A percentile compares a stretch with the other conserved stretches of the same genome.
Conservation (phyloP, 2,797 vertebrate species). For the Luscinia megarhynchos region DNA sequence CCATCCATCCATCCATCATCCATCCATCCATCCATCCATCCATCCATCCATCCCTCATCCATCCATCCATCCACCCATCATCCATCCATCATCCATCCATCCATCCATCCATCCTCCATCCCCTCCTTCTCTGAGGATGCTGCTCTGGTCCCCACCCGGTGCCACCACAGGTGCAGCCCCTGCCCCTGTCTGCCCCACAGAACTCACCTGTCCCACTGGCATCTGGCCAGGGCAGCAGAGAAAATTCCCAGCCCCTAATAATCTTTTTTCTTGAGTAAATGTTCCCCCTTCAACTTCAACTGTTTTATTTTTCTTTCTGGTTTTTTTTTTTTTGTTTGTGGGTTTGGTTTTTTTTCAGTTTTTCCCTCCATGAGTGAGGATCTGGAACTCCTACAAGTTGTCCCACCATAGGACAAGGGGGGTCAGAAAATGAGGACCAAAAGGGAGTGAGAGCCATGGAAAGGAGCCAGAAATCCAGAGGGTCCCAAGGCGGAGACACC, state of each 20-base stretch:
- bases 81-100: no score
- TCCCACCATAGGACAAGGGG: neutral
- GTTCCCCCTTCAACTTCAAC: neutral
- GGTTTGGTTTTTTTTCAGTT: no score
- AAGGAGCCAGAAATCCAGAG: neutral
- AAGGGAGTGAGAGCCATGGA: neutral
- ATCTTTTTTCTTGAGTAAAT: neutral
- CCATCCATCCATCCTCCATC: no score
- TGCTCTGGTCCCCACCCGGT: neutral
- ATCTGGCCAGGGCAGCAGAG: rapidly evolving
- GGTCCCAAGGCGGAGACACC: rapidly evolving
- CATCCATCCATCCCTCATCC: no score
- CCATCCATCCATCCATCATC: no score
- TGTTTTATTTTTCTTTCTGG: no score
- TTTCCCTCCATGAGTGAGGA: rapidly evolving
- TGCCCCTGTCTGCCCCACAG: neutral
- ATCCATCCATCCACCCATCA: no score
- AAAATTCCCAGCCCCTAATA: neutral
- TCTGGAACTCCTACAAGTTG: neutral
- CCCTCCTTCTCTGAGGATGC: neutral
- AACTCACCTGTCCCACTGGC: neutral
- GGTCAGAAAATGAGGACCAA: neutral
- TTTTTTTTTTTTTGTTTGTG: neutral
- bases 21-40: no score
- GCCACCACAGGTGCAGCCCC: neutral